Evolutionary conservation across 2,797 vertebrate species (phyloP).

Genomic region (Syngnathus acus): DNA sequence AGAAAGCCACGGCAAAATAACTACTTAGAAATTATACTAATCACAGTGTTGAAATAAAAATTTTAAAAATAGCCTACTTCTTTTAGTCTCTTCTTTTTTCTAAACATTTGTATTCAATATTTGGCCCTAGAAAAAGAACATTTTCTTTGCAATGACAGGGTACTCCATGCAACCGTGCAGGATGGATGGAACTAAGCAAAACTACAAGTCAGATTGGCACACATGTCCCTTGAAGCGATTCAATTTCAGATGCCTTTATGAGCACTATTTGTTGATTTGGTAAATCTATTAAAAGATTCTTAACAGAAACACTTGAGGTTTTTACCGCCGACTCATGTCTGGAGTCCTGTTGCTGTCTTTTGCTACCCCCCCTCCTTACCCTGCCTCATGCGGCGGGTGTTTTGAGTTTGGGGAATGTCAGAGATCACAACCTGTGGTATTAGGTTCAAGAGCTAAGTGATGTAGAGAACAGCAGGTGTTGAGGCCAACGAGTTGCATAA

Average conservation of each 20-base stretch:
- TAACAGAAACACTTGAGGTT: not conserved
- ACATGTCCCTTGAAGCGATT: too few species aligned
- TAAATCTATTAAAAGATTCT: not conserved
- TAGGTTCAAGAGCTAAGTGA: conserved; percentile 9
- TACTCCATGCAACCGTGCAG: too few species aligned
- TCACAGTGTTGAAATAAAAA: not conserved
- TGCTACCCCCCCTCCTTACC: not conserved
- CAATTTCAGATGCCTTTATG: too few species aligned
- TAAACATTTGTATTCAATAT: too few species aligned
- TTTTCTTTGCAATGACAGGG: too few species aligned
- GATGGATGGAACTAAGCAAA: too few species aligned
- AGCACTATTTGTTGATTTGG: too few species aligned
- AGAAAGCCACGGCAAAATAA: not conserved
- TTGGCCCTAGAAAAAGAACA: too few species aligned
- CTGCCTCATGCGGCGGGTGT: conserved; percentile 1
- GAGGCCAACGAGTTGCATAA: conserved; percentile 43
- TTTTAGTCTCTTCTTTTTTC: too few species aligned
- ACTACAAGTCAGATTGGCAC: too few species aligned
- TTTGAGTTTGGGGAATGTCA: conserved; percentile 6
- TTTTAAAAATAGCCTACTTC: too few species aligned
- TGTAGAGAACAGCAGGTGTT: conserved; percentile 30
- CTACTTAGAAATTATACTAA: too few species aligned
- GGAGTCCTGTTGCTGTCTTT: not conserved
- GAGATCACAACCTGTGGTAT: not conserved
- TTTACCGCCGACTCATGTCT: not conserved